Base-by-base conservation (phyloP, 2,888 invertebrate species). In the Rhogogaster chlorosoma region DNA sequence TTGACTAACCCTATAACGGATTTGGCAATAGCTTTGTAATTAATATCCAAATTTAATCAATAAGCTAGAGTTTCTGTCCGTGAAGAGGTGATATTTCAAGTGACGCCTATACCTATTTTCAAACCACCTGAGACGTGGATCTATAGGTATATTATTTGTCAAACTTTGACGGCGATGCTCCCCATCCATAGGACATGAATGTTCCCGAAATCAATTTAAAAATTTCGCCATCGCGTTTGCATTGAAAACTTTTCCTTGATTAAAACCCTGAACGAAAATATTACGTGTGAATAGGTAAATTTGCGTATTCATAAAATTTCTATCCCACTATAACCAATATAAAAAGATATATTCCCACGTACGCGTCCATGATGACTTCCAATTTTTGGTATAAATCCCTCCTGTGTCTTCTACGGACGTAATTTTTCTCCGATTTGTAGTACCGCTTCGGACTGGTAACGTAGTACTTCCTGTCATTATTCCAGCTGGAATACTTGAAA, bases 321-420 rank as follows among this genome's bases (percentile, higher is more conserved):
- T 77, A 18, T 75, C 15, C 10, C 26, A 67, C 32, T 6, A 29
- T 22, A 67, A 36, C 0, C 6, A 12, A 2, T 38, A 71, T 38
- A n/a, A 38, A 57, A 78, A 78, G n/a, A 36, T n/a, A 26, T 53
- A 9, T 32, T 36, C 38, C 38, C 67, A 94, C 95, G 94, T 92
- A 97, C 97, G 96, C 96, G 89, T 96, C 95, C 91, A 97, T 94
- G 86, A 96, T 95, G 6, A 95, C 91, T 90, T 97, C 97, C 84
- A 97, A 89, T 90, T 96, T 96, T 83, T 94, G 94, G 91, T 97
- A 97, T 32, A 97, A 93, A 84, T 96, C 96, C 22, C 97, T 92
- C 0, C 97, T 94, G 86, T 95, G 95, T 80, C 96, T 94, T 18
- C 97, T 94, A 89, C 95, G 95, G 38, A 95, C 92, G 5, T 93